Percentiles rank a stretch among this genome's conserved stretches.
phyloP scores from a whole-genome alignment of 2,113 vertebrate species.

The Lynx canadensis region DNA sequence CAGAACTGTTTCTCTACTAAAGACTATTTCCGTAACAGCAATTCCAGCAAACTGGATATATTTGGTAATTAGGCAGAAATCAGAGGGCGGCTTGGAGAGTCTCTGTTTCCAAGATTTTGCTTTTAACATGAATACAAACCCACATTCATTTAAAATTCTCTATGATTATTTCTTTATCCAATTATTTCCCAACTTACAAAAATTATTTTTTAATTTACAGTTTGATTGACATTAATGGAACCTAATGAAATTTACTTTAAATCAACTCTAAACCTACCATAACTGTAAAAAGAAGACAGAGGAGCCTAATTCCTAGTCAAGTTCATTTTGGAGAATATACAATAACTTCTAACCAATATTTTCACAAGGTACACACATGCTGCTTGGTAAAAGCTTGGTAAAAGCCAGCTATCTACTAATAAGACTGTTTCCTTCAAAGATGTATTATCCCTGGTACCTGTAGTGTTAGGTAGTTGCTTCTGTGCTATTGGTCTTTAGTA shows the following conservation, averaged over 20 bases:
- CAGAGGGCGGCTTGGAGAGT: background rate
- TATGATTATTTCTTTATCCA: conserved; percentile 61
- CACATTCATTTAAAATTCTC: conserved; percentile 56
- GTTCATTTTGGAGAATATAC: conserved; percentile 35
- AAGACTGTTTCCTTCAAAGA: conserved; percentile 64
- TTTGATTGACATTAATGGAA: conserved; percentile 68
- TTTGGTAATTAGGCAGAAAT: conserved; percentile 61
- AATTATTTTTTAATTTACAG: conserved; percentile 61
- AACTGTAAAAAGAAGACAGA: conserved; percentile 48
- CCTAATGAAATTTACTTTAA: conserved; percentile 65
- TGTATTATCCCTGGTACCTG: background rate
- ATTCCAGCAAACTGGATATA: conserved; percentile 44
- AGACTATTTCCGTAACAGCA: conserved; percentile 59
- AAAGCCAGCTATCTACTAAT: conserved; percentile 60
- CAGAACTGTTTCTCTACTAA: conserved; percentile 47
- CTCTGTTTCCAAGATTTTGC: conserved; percentile 55
- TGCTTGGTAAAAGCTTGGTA: background rate
- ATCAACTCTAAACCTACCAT: conserved; percentile 50
- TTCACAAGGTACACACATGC: conserved; percentile 1
- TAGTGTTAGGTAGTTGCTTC: background rate
- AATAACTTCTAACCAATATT: conserved; percentile 44
- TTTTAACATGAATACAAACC: conserved; percentile 65
- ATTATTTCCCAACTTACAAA: conserved; percentile 66
- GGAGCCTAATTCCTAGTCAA: conserved; percentile 48
- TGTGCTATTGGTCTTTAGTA: conserved; percentile 9